Evolutionary conservation across 1,140 invertebrate species (phyloP).

Genomic region (Goniozus legneri): DNA sequence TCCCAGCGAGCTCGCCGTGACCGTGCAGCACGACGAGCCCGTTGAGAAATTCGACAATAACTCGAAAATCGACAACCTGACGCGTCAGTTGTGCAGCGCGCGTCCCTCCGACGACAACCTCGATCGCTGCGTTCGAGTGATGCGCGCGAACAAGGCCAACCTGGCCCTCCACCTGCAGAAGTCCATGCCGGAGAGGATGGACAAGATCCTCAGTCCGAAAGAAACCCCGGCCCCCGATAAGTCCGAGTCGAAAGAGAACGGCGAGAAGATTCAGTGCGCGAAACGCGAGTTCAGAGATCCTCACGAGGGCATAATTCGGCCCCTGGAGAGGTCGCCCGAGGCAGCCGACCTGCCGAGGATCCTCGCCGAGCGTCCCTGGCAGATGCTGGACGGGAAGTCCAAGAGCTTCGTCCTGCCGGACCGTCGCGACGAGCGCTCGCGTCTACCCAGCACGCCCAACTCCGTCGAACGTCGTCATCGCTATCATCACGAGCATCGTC

Average conservation of each 20-base stretch:
- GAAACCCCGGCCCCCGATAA: too few relatives aligned
- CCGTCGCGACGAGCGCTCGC: conserved; percentile 28
- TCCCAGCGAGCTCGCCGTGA: conserved; percentile 3
- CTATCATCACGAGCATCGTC: conserved; percentile 23
- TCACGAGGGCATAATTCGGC: conserved; percentile 33
- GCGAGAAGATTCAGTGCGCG: too few relatives aligned
- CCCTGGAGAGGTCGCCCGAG: conserved; percentile 27
- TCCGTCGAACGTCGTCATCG: conserved; percentile 12
- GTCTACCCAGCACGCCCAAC: conserved; percentile 21
- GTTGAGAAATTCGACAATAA: too few relatives aligned
- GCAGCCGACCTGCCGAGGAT: too few relatives aligned
- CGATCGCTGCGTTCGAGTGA: background rate
- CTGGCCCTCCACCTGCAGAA: conserved; percentile 3
- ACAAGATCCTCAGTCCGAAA: background rate
- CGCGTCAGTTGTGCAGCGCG: too few relatives aligned
- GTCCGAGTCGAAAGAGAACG: too few relatives aligned
- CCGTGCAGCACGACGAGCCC: too few relatives aligned
- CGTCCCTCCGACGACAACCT: too few relatives aligned
- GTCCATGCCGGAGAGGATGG: background rate
- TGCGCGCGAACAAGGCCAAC: conserved; percentile 6
- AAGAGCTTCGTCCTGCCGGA: conserved; percentile 45
- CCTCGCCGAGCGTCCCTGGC: conserved; percentile 29
- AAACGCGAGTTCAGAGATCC: too few relatives aligned
- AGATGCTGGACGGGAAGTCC: conserved; percentile 39
- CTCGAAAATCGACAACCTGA: too few relatives aligned